Conservation (phyloP, 2,888 invertebrate genomes). For the Neoascia interrupta region DNA sequence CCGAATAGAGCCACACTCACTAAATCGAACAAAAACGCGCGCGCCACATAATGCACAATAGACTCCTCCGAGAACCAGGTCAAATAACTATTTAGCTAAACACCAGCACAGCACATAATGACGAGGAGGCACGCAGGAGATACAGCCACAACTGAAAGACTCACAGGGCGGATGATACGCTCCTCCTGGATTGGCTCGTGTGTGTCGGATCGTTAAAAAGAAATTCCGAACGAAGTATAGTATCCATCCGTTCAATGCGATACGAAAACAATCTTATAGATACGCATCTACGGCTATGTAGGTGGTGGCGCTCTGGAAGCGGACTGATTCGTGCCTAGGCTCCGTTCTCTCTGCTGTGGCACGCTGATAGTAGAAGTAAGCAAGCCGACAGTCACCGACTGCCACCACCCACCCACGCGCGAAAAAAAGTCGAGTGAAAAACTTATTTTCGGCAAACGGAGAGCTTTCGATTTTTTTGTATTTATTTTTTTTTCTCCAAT, state of each 20-base stretch:
- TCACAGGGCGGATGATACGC: not conserved
- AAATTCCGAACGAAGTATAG: slow-evolving; percentile 15
- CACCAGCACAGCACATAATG: not conserved
- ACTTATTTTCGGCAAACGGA: slow-evolving; percentile 61
- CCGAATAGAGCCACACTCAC: slow-evolving; percentile 2
- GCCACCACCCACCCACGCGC: slow-evolving; percentile 27
- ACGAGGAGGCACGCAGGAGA: slow-evolving; percentile 16
- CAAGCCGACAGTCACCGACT: slow-evolving; percentile 15
- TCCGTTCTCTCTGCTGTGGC: slow-evolving; percentile 45
- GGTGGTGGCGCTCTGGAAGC: slow-evolving; percentile 12
- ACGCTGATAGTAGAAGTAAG: slow-evolving; percentile 17
- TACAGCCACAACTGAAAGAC: slow-evolving; percentile 1
- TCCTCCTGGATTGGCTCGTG: not conserved
- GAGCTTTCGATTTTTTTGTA: slow-evolving; percentile 46
- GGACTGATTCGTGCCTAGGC: slow-evolving; percentile 18
- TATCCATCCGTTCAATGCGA: slow-evolving; percentile 23
- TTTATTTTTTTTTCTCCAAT: slow-evolving; percentile 9
- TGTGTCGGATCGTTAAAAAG: slow-evolving; percentile 9
- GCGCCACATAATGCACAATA: slow-evolving; percentile 2
- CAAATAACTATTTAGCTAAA: slow-evolving; percentile 2
- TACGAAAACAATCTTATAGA: slow-evolving; percentile 34
- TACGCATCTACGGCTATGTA: slow-evolving; percentile 29
- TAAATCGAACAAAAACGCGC: slow-evolving; percentile 24
- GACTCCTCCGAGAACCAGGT: slow-evolving; percentile 8
- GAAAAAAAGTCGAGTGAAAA: slow-evolving; percentile 19